A percentile compares a stretch with the other conserved stretches of the same genome.
phyloP scores from a whole-genome alignment of 1,140 invertebrate species.

The Octopus sinensis region DNA sequence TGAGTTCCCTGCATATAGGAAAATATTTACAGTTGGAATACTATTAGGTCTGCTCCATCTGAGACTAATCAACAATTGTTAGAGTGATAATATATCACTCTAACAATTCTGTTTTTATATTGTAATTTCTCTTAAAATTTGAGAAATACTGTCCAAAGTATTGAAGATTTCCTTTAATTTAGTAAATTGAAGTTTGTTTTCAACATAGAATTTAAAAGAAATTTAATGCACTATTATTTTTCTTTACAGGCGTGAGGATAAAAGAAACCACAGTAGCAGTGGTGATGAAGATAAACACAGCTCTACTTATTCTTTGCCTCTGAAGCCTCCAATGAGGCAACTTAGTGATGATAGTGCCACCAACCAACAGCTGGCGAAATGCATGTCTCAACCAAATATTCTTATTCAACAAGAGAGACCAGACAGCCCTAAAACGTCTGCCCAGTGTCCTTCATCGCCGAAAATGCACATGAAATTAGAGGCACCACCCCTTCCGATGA shows the following conservation, averaged over 20 bases:
- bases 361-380: conserved; percentile 40
- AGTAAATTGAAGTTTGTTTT: too few relatives aligned
- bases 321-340: conserved; percentile 51
- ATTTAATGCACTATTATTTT: background rate
- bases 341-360: conserved; percentile 28
- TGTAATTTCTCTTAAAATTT: too few relatives aligned
- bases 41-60: too few relatives aligned
- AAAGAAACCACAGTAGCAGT: conserved; percentile 28
- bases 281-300: conserved; percentile 35
- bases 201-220: too few relatives aligned
- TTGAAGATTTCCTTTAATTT: too few relatives aligned
- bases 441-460: background rate
- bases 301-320: conserved; percentile 62
- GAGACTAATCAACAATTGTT: too few relatives aligned
- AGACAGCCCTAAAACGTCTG: background rate
- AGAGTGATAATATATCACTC: too few relatives aligned
- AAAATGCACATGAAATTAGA: background rate
- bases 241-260: conserved; percentile 36
- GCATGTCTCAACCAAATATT: conserved; percentile 46
- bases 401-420: conserved; percentile 24
- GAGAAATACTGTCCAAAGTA: too few relatives aligned
- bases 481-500: background rate
- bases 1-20: too few relatives aligned
- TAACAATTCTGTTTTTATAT: too few relatives aligned
- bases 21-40: too few relatives aligned